Evolutionary conservation across 1,140 invertebrate genomes (phyloP).

Genomic region (Zaprionus nigranus): DNA sequence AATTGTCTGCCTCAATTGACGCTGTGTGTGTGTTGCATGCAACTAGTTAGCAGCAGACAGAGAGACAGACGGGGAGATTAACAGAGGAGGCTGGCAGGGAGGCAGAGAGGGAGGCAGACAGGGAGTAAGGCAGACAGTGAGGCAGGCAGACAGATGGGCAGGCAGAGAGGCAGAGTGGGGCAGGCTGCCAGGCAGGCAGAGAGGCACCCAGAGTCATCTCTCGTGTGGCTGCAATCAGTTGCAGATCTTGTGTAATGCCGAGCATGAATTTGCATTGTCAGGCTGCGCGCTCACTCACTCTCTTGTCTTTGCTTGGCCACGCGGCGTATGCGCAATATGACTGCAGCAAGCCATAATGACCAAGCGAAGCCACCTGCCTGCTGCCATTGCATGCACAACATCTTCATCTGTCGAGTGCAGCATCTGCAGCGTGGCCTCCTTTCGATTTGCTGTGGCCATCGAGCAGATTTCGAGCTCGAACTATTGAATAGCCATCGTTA

Average conservation of each 20-base stretch:
- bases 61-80: neutral
- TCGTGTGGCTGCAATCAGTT: slow-evolving; percentile 24
- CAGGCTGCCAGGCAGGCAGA: no score
- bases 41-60: slow-evolving; percentile 36
- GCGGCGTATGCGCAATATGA: slow-evolving; percentile 53
- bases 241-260: slow-evolving; percentile 42
- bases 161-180: neutral
- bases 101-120: neutral
- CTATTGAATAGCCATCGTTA: slow-evolving; percentile 4
- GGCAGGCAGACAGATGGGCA: neutral
- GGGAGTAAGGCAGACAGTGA: no score
- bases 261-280: slow-evolving; percentile 50
- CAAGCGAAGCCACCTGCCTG: slow-evolving; percentile 49
- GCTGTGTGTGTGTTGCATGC: slow-evolving; percentile 39
- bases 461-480: slow-evolving; percentile 37
- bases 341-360: slow-evolving; percentile 55
- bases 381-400: slow-evolving; percentile 47
- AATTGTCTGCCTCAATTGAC: slow-evolving; percentile 56
- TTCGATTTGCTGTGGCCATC: slow-evolving; percentile 57
- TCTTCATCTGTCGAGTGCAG: slow-evolving; percentile 54
- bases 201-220: neutral
- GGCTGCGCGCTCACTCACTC: neutral
- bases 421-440: slow-evolving; percentile 60
- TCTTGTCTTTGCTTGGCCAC: slow-evolving; percentile 20
- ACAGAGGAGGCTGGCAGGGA: neutral